phyloP scores from a whole-genome alignment of 2,888 invertebrate genomes.

The Mythimna vitellina region DNA sequence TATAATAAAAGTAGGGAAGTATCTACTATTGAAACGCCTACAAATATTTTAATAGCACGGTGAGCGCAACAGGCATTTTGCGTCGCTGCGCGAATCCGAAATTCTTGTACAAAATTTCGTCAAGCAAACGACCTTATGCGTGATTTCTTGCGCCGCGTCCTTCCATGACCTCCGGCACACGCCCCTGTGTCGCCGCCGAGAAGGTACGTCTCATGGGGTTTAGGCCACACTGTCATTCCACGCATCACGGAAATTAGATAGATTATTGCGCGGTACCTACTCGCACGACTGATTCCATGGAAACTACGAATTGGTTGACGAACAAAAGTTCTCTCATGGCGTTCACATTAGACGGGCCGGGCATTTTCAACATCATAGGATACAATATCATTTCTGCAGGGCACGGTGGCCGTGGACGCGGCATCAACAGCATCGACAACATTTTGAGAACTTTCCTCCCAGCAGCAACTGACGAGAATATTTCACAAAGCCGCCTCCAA shows the following conservation, averaged over 20 bases:
- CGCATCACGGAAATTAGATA: neutral
- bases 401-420: conserved; percentile 6
- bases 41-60: neutral
- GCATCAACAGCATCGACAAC: conserved; percentile 17
- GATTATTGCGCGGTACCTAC: conserved; percentile 1
- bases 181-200: neutral
- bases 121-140: neutral
- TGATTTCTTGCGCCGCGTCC: conserved; percentile 2
- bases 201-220: neutral
- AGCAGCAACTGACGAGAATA: conserved; percentile 22
- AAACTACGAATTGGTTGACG: neutral
- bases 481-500: conserved; percentile 30
- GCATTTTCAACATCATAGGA: conserved; percentile 3
- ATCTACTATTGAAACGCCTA: neutral
- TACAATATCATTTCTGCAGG: neutral
- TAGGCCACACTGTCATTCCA: neutral
- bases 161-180: conserved; percentile 23
- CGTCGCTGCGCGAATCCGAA: neutral
- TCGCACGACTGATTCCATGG: neutral
- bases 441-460: conserved; percentile 19
- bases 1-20: neutral
- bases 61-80: conserved; percentile 3
- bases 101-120: neutral
- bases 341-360: neutral
- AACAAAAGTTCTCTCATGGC: neutral